A percentile compares a stretch with the other conserved stretches of the same genome.
These are phyloP conservation scores for Heterodera filipjevi DNA, from an alignment of 2,888 invertebrate genomes.

Conservation along the genomic window DNA sequence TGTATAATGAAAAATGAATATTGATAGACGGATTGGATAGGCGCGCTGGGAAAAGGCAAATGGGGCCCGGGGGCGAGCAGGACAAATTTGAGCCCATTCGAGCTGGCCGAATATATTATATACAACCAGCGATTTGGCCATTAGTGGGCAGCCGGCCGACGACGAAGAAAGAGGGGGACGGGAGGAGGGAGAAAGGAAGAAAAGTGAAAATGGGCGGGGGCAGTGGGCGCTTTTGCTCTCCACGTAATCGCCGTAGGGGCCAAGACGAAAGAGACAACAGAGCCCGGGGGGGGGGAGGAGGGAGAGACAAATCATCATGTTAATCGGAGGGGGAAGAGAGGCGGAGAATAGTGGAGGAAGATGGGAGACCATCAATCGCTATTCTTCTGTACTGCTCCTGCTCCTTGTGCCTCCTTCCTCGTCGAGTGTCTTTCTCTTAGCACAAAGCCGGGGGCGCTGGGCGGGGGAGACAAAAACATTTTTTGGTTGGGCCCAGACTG, in stretches of 20 bases:
- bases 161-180: not conserved
- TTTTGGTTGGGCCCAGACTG: constrained; percentile 7
- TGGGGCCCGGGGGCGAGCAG: not conserved
- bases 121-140: constrained; percentile 1
- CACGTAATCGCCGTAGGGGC: constrained; percentile 4
- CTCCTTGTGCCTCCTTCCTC: not conserved
- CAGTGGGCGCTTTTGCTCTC: not conserved
- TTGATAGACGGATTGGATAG: not conserved
- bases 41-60: not conserved
- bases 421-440: not conserved
- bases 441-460: not conserved
- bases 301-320: constrained; percentile 1
- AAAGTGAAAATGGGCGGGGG: not conserved
- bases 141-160: not conserved
- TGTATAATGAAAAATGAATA: no score
- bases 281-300: not conserved
- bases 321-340: not conserved
- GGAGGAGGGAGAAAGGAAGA: not conserved
- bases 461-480: not conserved
- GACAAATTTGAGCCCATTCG: not conserved
- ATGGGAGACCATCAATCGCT: no score
- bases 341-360: not conserved
- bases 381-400: not conserved
- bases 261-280: not conserved
- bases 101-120: not conserved